Evolutionary conservation across 1,140 invertebrate genomes (phyloP).

Genomic region (Mesaphorura yosii): DNA sequence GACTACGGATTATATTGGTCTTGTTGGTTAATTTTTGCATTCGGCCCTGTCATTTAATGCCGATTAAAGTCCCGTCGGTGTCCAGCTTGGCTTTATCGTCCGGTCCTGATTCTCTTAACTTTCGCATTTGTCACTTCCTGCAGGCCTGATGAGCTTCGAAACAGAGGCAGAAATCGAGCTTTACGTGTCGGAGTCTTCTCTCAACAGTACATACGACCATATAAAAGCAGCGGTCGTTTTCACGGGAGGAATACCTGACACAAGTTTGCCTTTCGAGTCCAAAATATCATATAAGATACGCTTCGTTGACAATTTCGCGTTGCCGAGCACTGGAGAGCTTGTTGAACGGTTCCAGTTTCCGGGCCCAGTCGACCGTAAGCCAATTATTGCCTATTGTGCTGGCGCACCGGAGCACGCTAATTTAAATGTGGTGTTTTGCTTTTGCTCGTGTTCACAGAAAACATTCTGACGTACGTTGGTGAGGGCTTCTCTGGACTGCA

Average conservation of each 20-base stretch:
- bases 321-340: conserved; percentile 44
- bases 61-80: too few relatives aligned
- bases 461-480: conserved; percentile 9
- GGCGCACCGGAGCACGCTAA: too few relatives aligned
- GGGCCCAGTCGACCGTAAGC: conserved; percentile 41
- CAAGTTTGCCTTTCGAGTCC: neutral
- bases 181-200: conserved; percentile 5
- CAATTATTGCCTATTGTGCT: neutral
- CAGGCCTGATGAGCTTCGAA: conserved; percentile 16
- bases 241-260: conserved; percentile 7
- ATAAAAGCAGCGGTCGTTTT: conserved; percentile 22
- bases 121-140: too few relatives aligned
- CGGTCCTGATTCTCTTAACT: too few relatives aligned
- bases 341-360: conserved; percentile 56
- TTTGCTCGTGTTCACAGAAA: conserved; percentile 12
- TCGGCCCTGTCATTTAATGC: too few relatives aligned
- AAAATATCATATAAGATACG: conserved; percentile 24
- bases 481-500: conserved; percentile 25
- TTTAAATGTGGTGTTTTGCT: too few relatives aligned
- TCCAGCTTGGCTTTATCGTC: too few relatives aligned
- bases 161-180: conserved; percentile 23
- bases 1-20: too few relatives aligned
- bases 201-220: conserved; percentile 5
- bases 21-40: too few relatives aligned
- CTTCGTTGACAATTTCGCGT: conserved; percentile 9